phyloP scores from a whole-genome alignment of 1,140 invertebrate species.

The Macrobrachium rosenbergii region DNA sequence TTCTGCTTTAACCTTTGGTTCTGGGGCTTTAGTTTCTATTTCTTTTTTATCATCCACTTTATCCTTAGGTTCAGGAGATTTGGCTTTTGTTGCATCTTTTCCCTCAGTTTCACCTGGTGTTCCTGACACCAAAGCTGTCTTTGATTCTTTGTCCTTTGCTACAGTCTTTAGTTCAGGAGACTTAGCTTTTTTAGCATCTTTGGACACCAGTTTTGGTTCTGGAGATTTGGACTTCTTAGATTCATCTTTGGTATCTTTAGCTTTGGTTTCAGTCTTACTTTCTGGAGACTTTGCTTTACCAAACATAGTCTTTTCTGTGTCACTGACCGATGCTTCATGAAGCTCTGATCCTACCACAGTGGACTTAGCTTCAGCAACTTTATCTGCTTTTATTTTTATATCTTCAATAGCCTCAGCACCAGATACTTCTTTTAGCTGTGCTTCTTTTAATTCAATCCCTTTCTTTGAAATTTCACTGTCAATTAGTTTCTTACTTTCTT shows the following conservation, averaged over 20 bases:
- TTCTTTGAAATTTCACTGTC: neutral
- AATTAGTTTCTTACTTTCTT: neutral
- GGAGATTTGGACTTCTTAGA: neutral
- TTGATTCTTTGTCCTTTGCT: slow-evolving; percentile 4
- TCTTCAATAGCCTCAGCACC: neutral
- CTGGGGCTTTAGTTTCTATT: neutral
- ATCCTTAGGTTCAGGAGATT: neutral
- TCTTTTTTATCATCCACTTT: neutral
- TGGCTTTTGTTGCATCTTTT: neutral
- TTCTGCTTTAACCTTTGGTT: slow-evolving; percentile 24
- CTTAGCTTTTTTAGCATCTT: slow-evolving; percentile 12
- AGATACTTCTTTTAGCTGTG: neutral
- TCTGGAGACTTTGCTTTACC: neutral
- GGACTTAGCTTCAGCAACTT: neutral
- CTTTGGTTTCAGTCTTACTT: neutral
- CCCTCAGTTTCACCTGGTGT: neutral
- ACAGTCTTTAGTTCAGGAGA: neutral
- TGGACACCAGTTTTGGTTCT: neutral
- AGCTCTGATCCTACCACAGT: neutral
- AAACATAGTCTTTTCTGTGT: neutral
- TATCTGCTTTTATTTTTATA: slow-evolving; percentile 1
- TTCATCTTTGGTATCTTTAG: neutral
- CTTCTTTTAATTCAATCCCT: neutral
- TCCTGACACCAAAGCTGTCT: neutral
- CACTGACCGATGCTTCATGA: too few relatives aligned